Base-by-base conservation (phyloP, 1,140 invertebrate genomes). In the Trachymyrmex septentrionalis region DNA sequence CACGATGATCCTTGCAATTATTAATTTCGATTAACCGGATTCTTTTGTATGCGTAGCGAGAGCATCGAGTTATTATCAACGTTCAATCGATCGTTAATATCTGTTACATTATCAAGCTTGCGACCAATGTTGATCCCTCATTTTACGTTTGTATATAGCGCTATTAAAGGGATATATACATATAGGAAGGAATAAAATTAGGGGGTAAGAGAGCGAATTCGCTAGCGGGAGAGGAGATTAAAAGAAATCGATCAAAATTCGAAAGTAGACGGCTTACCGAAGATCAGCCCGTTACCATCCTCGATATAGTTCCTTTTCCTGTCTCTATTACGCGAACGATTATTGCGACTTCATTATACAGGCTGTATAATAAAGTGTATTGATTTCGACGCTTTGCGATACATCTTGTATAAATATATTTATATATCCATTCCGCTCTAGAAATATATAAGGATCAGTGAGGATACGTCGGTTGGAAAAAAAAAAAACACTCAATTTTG, bases 221-320 rank as follows among this genome's bases (percentile, higher is more conserved):
- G 38, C 55, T 82, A 81, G 48, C 48, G 14, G 16, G 48, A 50
- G 16, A 57, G 53, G 27, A 19, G 67, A 84, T 76, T 48, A 73
- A 48, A 48, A 50, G 38, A 61, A 48, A 61, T 63, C 14, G 80
- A 84, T 84, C 80, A 84, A 84, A 84, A 84, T 73, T 50, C 69
- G 55, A 73, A 57, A 75, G 21, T 81, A 84, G 69, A 9, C 59
- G 69, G 38, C 69, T 84, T 27, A 27, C 48, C 59, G 86, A 80
- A 86, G 53, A 76, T 91, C 67, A 88, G 80, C 85, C 78, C 85
- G 85, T 88, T 87, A 59, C 78, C 78, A 87, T 92, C 86, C 85
- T 87, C 87, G 75, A 92, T 91, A 92, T 91, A 91, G 92, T 91
- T 92, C 88, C 90, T 92, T 89, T 88, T 91, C 86, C 87, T 92